phyloP scores from a whole-genome alignment of 2,797 vertebrate genomes.

The Hippoglossus hippoglossus region DNA sequence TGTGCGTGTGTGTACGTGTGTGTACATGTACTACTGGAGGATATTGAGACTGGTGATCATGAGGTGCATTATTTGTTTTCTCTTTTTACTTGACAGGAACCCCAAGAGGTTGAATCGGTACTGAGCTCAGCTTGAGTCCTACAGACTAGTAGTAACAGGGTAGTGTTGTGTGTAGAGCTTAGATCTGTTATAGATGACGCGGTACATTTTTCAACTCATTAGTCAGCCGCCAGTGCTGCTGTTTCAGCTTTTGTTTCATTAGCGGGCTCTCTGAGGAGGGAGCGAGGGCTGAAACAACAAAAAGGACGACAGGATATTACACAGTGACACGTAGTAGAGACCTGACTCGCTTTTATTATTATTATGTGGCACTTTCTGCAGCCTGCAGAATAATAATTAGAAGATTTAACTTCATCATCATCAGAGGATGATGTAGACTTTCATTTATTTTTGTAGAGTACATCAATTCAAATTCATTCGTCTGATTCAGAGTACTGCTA shows the following conservation, averaged over 20 bases:
- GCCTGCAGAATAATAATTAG: neutral
- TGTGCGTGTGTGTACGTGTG: neutral
- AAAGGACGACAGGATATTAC: neutral
- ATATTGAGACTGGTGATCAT: conserved; percentile 17
- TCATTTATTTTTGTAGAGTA: too few species aligned
- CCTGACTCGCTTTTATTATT: neutral
- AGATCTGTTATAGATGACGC: conserved; percentile 20
- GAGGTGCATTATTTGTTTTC: conserved; percentile 48
- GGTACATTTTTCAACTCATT: neutral
- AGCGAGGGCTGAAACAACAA: neutral
- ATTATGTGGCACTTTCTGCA: neutral
- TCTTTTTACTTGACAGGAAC: conserved; percentile 75
- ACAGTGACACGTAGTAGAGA: neutral
- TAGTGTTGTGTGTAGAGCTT: conserved; percentile 49
- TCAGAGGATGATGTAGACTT: too few species aligned
- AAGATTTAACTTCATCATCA: neutral
- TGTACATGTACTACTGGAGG: neutral
- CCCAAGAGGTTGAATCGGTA: conserved; percentile 83
- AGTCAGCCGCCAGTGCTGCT: conserved; percentile 7
- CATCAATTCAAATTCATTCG: too few species aligned
- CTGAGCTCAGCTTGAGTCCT: conserved; percentile 50
- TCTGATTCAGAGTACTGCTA: too few species aligned
- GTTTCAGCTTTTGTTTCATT: conserved; percentile 18
- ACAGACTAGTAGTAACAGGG: conserved; percentile 51
- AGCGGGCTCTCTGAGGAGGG: neutral